These are phyloP conservation scores for Shinisaurus crocodilurus DNA, from an alignment of 2,113 vertebrate species.

Conservation along the genomic window DNA sequence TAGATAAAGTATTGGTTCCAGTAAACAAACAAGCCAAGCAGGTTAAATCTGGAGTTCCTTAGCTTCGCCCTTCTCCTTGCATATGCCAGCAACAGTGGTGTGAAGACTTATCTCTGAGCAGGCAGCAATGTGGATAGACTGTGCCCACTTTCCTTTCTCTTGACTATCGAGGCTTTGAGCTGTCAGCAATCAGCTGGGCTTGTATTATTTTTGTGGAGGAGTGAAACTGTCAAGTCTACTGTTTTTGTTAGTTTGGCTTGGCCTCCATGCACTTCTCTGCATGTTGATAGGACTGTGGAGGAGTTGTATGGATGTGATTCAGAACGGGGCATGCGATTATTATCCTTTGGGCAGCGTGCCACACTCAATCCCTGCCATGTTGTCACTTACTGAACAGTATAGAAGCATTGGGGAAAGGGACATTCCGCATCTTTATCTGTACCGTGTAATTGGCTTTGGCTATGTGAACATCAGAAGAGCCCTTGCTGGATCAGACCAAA, in stretches of 20 bases:
- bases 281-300: neutral
- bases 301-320: neutral
- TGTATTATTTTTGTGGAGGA: neutral
- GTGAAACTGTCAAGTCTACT: neutral
- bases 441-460: neutral
- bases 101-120: no score
- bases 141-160: neutral
- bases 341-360: neutral
- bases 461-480: no score
- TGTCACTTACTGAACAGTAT: accelerated
- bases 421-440: neutral
- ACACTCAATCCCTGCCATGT: neutral
- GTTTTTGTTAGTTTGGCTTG: neutral
- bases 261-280: neutral
- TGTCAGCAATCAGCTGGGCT: neutral
- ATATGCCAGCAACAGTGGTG: no score
- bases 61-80: neutral
- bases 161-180: neutral
- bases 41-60: neutral
- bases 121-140: neutral
- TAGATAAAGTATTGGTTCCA: neutral
- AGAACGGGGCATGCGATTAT: neutral
- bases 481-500: neutral
- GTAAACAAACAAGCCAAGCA: neutral
- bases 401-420: neutral